Evolutionary conservation across 2,113 vertebrate species (phyloP).

Genomic region (Rissa tridactyla): DNA sequence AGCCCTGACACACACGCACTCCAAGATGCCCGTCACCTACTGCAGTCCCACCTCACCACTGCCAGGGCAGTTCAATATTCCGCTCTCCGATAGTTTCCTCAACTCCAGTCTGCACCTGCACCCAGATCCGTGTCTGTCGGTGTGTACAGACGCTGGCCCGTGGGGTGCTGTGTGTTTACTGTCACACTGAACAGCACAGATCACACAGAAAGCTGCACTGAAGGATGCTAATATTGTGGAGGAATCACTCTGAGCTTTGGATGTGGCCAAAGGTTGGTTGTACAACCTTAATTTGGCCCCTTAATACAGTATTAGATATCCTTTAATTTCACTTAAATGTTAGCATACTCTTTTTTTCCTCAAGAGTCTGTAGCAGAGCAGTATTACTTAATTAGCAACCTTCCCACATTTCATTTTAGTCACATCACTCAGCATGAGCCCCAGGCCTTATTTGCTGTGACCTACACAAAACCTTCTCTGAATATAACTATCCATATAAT

Average conservation of each 20-base stretch:
- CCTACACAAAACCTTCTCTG: neutral
- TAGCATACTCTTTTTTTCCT: neutral
- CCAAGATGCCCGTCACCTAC: fast-evolving
- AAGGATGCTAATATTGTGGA: no score
- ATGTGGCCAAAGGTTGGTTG: neutral
- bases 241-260: neutral
- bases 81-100: neutral
- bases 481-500: neutral
- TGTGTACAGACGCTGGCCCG: neutral
- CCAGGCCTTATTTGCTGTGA: neutral
- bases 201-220: neutral
- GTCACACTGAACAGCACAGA: fast-evolving
- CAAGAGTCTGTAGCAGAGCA: neutral
- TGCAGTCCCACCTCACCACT: neutral
- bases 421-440: neutral
- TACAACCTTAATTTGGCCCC: neutral
- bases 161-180: fast-evolving
- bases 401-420: neutral
- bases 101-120: fast-evolving
- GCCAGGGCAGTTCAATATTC: neutral
- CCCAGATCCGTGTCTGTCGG: no score
- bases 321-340: neutral
- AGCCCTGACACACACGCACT: no score
- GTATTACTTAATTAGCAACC: neutral
- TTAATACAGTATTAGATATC: neutral